Percentiles rank a stretch among this genome's conserved stretches.
Evolutionary conservation across 2,888 invertebrate genomes (phyloP).

Genomic region (Imbricaverruca yamaguchii): DNA sequence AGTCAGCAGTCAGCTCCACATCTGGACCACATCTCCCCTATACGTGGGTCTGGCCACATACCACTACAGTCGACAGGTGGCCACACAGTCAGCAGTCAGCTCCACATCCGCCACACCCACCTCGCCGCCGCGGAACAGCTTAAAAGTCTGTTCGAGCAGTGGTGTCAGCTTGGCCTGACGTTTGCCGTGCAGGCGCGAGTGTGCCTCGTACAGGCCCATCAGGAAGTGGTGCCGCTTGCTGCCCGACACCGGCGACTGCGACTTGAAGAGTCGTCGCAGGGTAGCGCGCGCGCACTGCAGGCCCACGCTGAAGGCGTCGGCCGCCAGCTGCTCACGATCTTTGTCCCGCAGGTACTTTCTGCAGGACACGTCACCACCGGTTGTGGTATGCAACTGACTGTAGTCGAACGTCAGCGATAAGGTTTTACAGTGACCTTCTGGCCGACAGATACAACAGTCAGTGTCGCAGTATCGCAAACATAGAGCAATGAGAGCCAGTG

Average conservation of each 20-base stretch:
- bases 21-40: too few species aligned
- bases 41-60: too few species aligned
- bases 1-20: too few species aligned
- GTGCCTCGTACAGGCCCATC: slow-evolving; percentile 56
- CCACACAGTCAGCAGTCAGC: too few species aligned
- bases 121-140: neutral
- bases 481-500: too few species aligned
- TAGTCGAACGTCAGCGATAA: too few species aligned
- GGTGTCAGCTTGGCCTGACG: neutral
- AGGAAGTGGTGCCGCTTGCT: slow-evolving; percentile 43
- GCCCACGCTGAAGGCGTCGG: slow-evolving; percentile 67
- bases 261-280: slow-evolving; percentile 32
- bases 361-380: slow-evolving; percentile 33
- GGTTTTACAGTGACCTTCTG: too few species aligned
- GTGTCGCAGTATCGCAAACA: too few species aligned
- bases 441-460: too few species aligned
- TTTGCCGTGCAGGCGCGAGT: slow-evolving; percentile 37
- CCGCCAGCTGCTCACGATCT: slow-evolving; percentile 70
- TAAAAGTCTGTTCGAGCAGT: neutral
- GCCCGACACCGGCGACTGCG: slow-evolving; percentile 31
- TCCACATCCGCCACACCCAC: neutral
- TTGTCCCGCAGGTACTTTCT: slow-evolving; percentile 75
- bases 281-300: slow-evolving; percentile 33
- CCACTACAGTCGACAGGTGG: too few species aligned
- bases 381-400: too few species aligned